A percentile compares a stretch with the other conserved stretches of the same genome.
Evolutionary conservation across 2,113 vertebrate species (phyloP).

Genomic region (Brienomyrus brachyistius): DNA sequence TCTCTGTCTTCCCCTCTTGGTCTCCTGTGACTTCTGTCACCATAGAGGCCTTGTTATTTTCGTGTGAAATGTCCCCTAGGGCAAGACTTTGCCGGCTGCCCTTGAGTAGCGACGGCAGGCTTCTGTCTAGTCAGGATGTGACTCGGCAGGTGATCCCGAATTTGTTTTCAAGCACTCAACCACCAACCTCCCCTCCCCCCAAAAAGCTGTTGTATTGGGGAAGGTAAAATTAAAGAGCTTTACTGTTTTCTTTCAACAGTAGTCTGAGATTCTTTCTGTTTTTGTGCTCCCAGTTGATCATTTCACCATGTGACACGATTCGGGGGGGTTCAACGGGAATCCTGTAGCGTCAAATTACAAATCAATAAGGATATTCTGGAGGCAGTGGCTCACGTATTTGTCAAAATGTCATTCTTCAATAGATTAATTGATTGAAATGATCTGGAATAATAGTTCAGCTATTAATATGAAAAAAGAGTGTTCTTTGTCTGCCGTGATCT

Average conservation of each 20-base stretch:
- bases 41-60: conserved; percentile 47
- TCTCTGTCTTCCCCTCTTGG: conserved; percentile 13
- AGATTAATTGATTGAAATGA: not conserved
- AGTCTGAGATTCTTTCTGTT: conserved; percentile 41
- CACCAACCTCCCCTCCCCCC: conserved; percentile 10
- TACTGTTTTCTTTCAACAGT: conserved; percentile 33
- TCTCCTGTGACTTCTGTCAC: conserved; percentile 26
- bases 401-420: conserved; percentile 14
- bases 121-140: conserved; percentile 40
- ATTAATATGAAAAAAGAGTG: not conserved
- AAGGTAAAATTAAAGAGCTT: conserved; percentile 44
- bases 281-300: conserved; percentile 42
- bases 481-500: conserved; percentile 19
- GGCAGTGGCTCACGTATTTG: conserved; percentile 22
- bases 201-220: conserved; percentile 28
- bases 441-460: not conserved
- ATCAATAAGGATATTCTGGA: conserved; percentile 35
- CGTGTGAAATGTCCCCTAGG: conserved; percentile 47
- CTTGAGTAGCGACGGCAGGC: conserved; percentile 50
- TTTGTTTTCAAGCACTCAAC: conserved; percentile 14
- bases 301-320: conserved; percentile 33
- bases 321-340: conserved; percentile 17
- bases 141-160: conserved; percentile 51
- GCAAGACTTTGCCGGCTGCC: conserved; percentile 52
- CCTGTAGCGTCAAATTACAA: conserved; percentile 20